Percentiles rank a stretch among this genome's conserved stretches.
These are phyloP conservation scores for Tholera decimalis DNA, from an alignment of 2,888 invertebrate genomes.

Conservation along the genomic window DNA sequence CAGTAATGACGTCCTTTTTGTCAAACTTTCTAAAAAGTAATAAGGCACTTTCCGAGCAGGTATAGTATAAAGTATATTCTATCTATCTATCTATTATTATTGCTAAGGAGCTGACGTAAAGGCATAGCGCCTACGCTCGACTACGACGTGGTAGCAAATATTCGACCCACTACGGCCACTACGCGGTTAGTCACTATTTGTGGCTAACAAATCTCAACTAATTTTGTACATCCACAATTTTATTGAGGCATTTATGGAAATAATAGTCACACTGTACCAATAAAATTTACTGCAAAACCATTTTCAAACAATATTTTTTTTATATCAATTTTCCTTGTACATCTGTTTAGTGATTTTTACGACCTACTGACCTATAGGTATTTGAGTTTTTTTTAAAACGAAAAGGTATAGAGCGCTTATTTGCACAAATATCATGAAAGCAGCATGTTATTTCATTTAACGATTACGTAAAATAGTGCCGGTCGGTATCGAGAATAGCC, in stretches of 20 bases:
- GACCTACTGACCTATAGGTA: constrained; percentile 29
- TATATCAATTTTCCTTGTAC: not conserved
- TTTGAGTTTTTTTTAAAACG: constrained; percentile 8
- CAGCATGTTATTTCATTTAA: constrained; percentile 36
- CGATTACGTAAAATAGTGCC: constrained; percentile 39
- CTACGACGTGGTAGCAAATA: constrained; percentile 52
- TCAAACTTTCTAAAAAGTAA: no score
- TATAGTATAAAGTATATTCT: no score
- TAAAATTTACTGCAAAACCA: constrained; percentile 12
- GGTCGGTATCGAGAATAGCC: constrained; percentile 44
- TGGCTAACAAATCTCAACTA: constrained; percentile 32
- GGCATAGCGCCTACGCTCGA: constrained; percentile 35
- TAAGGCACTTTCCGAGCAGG: no score
- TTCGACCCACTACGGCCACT: constrained; percentile 14
- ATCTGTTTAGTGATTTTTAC: constrained; percentile 14
- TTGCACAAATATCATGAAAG: constrained; percentile 33
- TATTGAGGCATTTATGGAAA: constrained; percentile 30
- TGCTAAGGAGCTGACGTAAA: constrained; percentile 47
- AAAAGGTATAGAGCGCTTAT: constrained; percentile 27
- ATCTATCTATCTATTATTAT: no score
- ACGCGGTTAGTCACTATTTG: constrained; percentile 35
- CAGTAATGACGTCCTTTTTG: no score
- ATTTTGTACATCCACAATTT: constrained; percentile 34
- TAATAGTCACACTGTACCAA: not conserved
- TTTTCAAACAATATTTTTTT: not conserved